Conservation (phyloP, 1,140 invertebrate genomes). For the Drosophila auraria region DNA sequence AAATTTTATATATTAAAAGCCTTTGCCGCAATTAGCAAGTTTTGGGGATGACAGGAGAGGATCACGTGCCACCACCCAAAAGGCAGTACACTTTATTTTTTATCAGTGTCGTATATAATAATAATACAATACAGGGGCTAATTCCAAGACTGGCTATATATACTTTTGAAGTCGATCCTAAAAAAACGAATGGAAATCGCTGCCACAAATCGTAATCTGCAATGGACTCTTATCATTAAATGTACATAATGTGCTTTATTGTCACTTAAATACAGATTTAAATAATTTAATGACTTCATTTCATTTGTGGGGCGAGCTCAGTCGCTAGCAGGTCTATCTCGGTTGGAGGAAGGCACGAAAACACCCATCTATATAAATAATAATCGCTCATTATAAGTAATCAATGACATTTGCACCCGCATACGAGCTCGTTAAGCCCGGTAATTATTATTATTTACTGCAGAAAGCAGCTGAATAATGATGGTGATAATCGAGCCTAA, state of each 20-base stretch:
- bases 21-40: slow-evolving; percentile 7
- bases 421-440: slow-evolving; percentile 49
- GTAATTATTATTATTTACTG: slow-evolving; percentile 59
- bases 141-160: slow-evolving; percentile 8
- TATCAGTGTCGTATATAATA: slow-evolving; percentile 1
- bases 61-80: slow-evolving; percentile 8
- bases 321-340: slow-evolving; percentile 18
- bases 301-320: slow-evolving; percentile 39
- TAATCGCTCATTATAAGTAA: slow-evolving; percentile 61
- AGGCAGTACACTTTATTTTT: slow-evolving; percentile 10
- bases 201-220: slow-evolving; percentile 38
- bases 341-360: slow-evolving; percentile 35
- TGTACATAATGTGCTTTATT: slow-evolving; percentile 75
- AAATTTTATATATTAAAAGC: slow-evolving; percentile 31
- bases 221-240: slow-evolving; percentile 67
- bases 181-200: slow-evolving; percentile 3
- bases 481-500: slow-evolving; percentile 24
- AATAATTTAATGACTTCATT: slow-evolving; percentile 80
- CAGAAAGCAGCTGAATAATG: slow-evolving; percentile 18
- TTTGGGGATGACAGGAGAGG: slow-evolving; percentile 21
- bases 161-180: background rate
- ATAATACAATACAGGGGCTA: background rate
- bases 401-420: slow-evolving; percentile 75
- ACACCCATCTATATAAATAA: slow-evolving; percentile 49
- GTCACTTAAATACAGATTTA: slow-evolving; percentile 79